Evolutionary conservation across 2,113 vertebrate species (phyloP).

Genomic region (Oenanthe oenanthe): DNA sequence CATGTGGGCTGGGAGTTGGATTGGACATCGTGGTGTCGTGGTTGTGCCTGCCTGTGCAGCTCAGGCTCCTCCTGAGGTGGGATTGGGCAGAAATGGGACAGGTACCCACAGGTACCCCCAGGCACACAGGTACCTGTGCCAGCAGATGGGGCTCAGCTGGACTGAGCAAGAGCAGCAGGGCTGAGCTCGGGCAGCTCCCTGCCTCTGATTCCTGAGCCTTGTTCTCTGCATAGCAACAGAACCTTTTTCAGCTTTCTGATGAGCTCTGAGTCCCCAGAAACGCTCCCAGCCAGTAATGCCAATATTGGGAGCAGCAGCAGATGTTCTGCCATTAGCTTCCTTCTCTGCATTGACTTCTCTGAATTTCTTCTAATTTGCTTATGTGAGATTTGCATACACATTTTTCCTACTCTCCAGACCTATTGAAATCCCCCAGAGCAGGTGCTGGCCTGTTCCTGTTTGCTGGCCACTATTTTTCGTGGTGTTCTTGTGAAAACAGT

Average conservation of each 20-base stretch:
- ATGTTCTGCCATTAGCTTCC: conserved; percentile 31
- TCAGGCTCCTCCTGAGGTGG: not conserved
- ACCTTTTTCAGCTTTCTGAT: not conserved
- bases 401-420: not conserved
- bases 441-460: not conserved
- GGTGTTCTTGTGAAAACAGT: not conserved
- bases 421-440: not conserved
- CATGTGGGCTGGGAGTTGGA: not conserved
- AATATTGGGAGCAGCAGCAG: conserved; percentile 27
- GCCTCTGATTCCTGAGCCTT: not conserved
- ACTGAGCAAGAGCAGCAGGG: not conserved
- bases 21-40: not conserved
- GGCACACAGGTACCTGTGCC: not conserved
- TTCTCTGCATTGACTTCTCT: conserved; percentile 35
- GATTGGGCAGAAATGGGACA: not conserved
- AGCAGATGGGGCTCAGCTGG: not conserved
- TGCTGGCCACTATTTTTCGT: not conserved
- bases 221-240: conserved; percentile 48
- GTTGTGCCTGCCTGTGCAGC: not conserved
- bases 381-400: not conserved
- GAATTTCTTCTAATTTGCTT: conserved; percentile 50
- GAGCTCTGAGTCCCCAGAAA: conserved; percentile 14
- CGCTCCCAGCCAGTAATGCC: not conserved
- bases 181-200: too few relatives aligned
- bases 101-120: too few relatives aligned